Base-by-base conservation (phyloP, 2,888 invertebrate species). In the Blastobasis lacticolella region DNA sequence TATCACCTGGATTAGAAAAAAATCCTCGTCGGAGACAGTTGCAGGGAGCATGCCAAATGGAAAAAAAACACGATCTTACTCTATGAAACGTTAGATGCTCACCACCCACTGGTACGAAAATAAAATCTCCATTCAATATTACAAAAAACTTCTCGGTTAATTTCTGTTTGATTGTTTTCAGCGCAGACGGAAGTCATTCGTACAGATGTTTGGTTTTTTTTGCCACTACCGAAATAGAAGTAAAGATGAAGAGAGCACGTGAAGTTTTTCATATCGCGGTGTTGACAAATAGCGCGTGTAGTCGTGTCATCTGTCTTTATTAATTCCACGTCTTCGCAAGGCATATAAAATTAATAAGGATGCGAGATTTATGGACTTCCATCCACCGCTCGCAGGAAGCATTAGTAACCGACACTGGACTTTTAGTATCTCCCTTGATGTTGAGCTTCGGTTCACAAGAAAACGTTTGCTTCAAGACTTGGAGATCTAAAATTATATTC, bases 1-100 rank as follows among this genome's bases (percentile, higher is more conserved):
- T 73, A 78, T 80, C 81, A 82, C 78, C 76, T 80, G 81, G 77
- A 73, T 74, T 73, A 69, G 56, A 73, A 77, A 82, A 82, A 77
- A 78, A 75, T 61, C 43, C 69, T 64, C 67, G 64, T 69, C 61
- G 56, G 56, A 66, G 66, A 65, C 65, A 59, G 62, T 66, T 64
- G 60, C 62, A 52, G 66, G 62, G 57, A 49, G 41, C 49, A 51
- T 55, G 59, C 53, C 51, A 53, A 54, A 57, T 51, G 46, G 50
- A n/a, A n/a, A n/a, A 45, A 36, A 49, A 53, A 51, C 48, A 50
- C 45, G 23, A 23, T 50, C 37, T 50, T 50, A 49, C 51, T 50
- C 54, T 53, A 49, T 51, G 54, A 51, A 51, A 56, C 52, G 52
- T 54, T 59, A 57, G 54, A 52, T 45, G 40, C 9, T 5, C 46